Conservation (phyloP, 2,888 invertebrate species). For the Apamea epomidion region DNA sequence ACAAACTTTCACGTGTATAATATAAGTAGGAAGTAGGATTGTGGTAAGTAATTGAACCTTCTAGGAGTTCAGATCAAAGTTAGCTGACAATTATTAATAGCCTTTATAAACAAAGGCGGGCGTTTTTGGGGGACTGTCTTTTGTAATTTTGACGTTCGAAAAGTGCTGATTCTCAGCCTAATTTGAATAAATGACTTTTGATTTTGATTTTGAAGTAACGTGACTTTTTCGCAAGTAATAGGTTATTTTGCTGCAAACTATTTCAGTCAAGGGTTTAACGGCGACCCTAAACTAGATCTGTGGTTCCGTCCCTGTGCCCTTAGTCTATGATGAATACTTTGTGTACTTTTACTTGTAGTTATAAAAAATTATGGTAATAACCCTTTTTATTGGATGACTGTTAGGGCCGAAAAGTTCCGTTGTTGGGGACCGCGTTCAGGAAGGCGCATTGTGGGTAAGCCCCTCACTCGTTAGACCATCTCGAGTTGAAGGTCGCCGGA, state of each 20-base stretch:
- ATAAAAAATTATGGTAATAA: neutral
- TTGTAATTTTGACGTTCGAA: no score
- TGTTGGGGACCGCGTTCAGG: no score
- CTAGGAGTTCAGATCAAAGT: neutral
- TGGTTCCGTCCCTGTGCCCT: conserved; percentile 1
- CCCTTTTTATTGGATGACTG: neutral
- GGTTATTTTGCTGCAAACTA: conserved; percentile 29
- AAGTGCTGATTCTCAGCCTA: no score
- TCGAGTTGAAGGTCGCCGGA: neutral
- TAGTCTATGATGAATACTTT: neutral
- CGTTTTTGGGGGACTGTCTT: no score
- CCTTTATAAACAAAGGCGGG: neutral
- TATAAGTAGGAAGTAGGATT: no score
- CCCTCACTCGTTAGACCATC: no score
- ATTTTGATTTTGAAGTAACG: neutral
- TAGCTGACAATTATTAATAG: neutral
- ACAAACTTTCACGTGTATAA: no score
- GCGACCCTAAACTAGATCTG: conserved; percentile 24
- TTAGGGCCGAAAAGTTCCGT: neutral
- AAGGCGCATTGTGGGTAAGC: neutral
- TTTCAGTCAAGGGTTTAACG: conserved; percentile 4
- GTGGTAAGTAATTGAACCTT: neutral
- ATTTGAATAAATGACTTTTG: no score
- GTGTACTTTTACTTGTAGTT: neutral
- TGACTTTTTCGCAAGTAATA: conserved; percentile 3